phyloP scores from a whole-genome alignment of 2,797 vertebrate species.

The Garrulus glandarius region DNA sequence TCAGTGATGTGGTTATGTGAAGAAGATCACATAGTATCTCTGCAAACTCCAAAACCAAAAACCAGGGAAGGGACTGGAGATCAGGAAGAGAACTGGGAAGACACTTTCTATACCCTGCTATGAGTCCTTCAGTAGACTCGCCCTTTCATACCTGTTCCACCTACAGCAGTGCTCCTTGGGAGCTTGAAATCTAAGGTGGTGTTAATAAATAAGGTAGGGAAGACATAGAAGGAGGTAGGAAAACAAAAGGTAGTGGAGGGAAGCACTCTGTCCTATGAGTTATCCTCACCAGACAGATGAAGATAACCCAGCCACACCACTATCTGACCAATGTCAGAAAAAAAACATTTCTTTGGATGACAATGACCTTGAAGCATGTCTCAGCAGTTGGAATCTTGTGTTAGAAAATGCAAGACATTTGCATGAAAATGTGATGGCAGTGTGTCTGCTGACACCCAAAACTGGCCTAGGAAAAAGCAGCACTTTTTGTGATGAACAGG shows the following conservation, averaged over 20 bases:
- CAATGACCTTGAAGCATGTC: constrained; percentile 85
- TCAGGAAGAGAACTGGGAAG: neutral
- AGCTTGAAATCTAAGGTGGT: neutral
- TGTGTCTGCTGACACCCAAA: neutral
- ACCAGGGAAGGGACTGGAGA: neutral
- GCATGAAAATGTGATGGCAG: neutral
- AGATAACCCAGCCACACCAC: neutral
- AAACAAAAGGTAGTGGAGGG: neutral
- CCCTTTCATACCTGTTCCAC: neutral
- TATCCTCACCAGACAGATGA: neutral
- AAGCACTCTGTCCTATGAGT: neutral
- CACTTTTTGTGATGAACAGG: neutral
- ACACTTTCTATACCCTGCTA: neutral
- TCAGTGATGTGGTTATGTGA: neutral
- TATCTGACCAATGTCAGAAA: constrained; percentile 56
- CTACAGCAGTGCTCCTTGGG: neutral
- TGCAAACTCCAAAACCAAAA: neutral
- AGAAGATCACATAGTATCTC: neutral
- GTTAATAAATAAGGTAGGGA: neutral
- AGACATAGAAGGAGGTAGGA: neutral
- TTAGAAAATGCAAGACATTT: neutral
- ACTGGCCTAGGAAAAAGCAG: neutral
- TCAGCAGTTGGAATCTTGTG: constrained; percentile 90
- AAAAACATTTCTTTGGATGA: constrained; percentile 76
- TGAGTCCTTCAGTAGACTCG: neutral